phyloP scores from a whole-genome alignment of 2,113 vertebrate genomes.

The Rhagologus leucostigma region DNA sequence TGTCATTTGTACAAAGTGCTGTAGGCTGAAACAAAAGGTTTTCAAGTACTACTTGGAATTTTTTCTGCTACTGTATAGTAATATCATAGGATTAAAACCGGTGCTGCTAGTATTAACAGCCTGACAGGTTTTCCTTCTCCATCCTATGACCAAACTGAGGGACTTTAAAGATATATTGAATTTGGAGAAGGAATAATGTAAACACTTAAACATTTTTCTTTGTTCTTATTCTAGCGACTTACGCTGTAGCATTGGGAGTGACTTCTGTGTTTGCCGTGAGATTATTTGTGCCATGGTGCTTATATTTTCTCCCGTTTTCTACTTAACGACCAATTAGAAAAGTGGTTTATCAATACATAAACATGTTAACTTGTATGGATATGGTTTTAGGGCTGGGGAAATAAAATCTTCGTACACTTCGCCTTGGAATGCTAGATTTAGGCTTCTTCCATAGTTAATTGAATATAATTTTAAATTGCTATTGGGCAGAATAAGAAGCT shows the following conservation, averaged over 20 bases:
- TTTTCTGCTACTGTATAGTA: neutral
- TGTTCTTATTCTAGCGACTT: neutral
- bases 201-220: neutral
- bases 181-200: neutral
- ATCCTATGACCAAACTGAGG: neutral
- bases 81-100: neutral
- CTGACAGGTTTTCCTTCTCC: neutral
- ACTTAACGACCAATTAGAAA: neutral
- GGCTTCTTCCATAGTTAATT: neutral
- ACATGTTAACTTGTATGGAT: neutral
- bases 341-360: neutral
- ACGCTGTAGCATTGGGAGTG: neutral
- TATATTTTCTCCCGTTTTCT: neutral
- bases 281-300: neutral
- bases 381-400: neutral
- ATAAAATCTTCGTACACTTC: neutral
- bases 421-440: neutral
- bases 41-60: neutral
- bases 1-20: neutral
- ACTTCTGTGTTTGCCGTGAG: neutral
- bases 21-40: neutral
- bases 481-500: neutral
- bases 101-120: neutral
- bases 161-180: neutral
- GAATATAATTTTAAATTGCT: neutral